These are phyloP conservation scores for Mastomys coucha DNA, from an alignment of 2,113 vertebrate species.

Conservation along the genomic window DNA sequence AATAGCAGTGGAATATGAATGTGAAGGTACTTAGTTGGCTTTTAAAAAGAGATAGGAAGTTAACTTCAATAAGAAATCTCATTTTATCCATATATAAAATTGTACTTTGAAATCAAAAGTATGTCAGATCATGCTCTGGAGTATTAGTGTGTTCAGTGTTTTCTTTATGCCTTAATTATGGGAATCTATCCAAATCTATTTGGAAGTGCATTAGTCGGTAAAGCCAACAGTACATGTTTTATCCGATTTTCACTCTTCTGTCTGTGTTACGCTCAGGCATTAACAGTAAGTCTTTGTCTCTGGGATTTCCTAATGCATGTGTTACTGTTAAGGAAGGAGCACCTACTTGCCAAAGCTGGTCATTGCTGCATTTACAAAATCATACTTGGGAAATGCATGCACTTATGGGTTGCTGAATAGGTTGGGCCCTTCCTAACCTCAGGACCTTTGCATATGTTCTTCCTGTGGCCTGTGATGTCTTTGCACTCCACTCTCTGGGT, in stretches of 20 bases:
- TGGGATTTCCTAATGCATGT: not conserved
- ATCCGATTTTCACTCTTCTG: not conserved
- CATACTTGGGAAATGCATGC: not conserved
- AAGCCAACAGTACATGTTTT: not conserved
- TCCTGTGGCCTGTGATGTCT: not conserved
- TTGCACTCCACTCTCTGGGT: not conserved
- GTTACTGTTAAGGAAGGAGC: not conserved
- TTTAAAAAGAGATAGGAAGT: slow-evolving; percentile 7
- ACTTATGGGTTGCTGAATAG: not conserved
- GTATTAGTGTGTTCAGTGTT: not conserved
- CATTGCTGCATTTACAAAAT: not conserved
- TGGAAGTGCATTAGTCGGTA: not conserved
- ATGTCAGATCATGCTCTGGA: not conserved
- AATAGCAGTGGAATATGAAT: not conserved
- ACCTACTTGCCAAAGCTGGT: not conserved
- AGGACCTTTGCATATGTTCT: not conserved
- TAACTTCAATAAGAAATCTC: slow-evolving; percentile 41
- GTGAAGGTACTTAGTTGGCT: not conserved
- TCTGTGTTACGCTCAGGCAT: slow-evolving; percentile 6
- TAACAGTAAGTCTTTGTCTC: not conserved
- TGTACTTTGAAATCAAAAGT: slow-evolving; percentile 26
- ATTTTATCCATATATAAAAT: slow-evolving; percentile 34
- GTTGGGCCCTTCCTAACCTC: not conserved
- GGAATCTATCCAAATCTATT: not conserved
- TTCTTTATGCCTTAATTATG: not conserved